These are phyloP conservation scores for Hyppa rectilinea DNA, from an alignment of 2,888 invertebrate genomes.

Conservation along the genomic window DNA sequence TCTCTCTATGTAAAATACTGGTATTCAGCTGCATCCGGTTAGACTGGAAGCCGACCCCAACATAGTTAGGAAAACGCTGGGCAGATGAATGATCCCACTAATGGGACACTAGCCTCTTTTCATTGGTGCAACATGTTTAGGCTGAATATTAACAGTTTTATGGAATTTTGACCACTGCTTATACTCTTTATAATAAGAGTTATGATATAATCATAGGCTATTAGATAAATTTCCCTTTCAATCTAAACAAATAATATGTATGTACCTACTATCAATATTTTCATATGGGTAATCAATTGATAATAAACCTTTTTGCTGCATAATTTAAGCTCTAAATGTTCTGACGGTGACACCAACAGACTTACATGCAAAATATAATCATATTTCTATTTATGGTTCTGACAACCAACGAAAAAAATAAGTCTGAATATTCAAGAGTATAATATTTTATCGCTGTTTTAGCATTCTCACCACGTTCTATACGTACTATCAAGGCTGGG, in stretches of 20 bases:
- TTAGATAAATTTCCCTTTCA: constrained; percentile 25
- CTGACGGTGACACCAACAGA: constrained; percentile 28
- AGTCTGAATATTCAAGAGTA: constrained; percentile 34
- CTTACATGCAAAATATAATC: constrained; percentile 40
- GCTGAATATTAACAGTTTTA: neutral
- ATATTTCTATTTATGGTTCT: constrained; percentile 72
- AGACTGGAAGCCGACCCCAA: too few relatives aligned
- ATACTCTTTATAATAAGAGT: neutral
- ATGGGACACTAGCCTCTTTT: too few relatives aligned
- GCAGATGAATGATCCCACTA: too few relatives aligned
- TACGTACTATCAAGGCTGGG: constrained; percentile 66
- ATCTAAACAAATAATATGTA: neutral
- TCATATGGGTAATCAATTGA: constrained; percentile 38
- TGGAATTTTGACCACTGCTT: neutral
- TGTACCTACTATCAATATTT: neutral
- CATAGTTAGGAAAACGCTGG: too few relatives aligned
- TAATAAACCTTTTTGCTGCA: constrained; percentile 34
- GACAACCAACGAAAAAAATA: constrained; percentile 63
- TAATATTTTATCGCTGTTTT: constrained; percentile 65
- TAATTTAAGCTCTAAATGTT: constrained; percentile 27
- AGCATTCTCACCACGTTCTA: constrained; percentile 66
- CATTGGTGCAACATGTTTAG: neutral
- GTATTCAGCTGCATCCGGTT: too few relatives aligned
- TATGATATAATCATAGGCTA: too few relatives aligned
- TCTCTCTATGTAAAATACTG: too few relatives aligned